Evolutionary conservation across 2,113 vertebrate genomes (phyloP), one percentile per base, ranked within the genome.

Genomic region (Misgurnus mizolepis): DNA sequence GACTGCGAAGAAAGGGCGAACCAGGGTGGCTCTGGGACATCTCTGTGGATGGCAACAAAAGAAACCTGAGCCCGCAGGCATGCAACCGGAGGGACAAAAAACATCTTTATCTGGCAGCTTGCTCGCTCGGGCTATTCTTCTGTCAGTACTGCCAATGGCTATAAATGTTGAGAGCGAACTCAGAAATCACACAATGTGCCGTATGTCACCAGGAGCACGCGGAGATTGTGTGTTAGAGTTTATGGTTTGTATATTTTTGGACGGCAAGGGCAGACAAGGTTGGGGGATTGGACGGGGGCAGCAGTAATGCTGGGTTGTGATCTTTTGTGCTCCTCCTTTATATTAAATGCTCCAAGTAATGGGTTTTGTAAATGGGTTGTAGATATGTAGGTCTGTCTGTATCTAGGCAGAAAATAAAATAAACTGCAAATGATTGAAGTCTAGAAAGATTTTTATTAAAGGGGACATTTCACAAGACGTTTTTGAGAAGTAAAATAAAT

Each of bases 141-240:
- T 87, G 85, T 90, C 91, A 90, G 69, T 83, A 91, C 92, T 91
- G 92, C 91, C 90, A 93, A 92, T 91, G 90, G 92, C 92, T 93
- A 95, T 93, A 96, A 95, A 94, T 90, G 93, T 90, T 93, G 40
- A 93, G 87, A 90, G 90, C 91, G 94, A 94, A 90, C 89, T 89
- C 90, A 91, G 90, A 91, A 93, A 93, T 95, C 91, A 92, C 89
- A 95, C 89, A 90, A 90, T 92, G 92, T 92, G 90, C 89, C 91
- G 88, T 90, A 86, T 87, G 88, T 89, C 90, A 88, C 88, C 67
- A 85, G 89, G 92, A 80, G 90, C 86, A 84, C 56, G 76, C 4
- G 43, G 80, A 81, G 88, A 89, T 89, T 83, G 85, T 87, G 87
- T 80, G 87, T 67, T 89, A 64, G 85, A 82, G 73, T 90, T 88